Base-by-base conservation (phyloP, 2,888 invertebrate genomes). In the Aphrophora alni region DNA sequence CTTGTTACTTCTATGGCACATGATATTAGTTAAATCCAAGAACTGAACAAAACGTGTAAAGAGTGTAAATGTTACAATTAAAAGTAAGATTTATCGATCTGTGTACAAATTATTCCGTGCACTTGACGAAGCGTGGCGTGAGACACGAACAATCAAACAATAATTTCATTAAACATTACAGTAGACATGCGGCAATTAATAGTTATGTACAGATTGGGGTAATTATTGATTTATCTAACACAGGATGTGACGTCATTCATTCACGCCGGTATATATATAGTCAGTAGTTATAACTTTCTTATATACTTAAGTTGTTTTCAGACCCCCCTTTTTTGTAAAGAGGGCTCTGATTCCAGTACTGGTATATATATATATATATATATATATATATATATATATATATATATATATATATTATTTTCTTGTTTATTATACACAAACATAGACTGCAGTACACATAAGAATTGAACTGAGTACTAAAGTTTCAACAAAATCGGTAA, bases 111-210 rank as follows among this genome's bases (percentile, higher is more conserved):
- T 59, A 59, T 21, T 21, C 21, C 59, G 59, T 44, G 44, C 44
- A 14, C 2, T 44, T 44, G 44, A 2, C 44, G 44, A 44, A 59
- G 59, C 21, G 59, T 59, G 59, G 21, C 5, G 21, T 59, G 59
- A 3, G 7, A 21, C 59, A 59, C 59, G 59, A 59, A 59, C 59
- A 59, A 59, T 59, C 21, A 59, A 59, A 59, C 77, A 70, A 77
- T 77, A 77, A 77, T 77, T 77, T 77, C 77, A 77, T 77, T 77
- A 77, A 77, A 77, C 77, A 77, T 77, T 70, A 25, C 44, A 51
- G 44, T n/a, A 75, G 44, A 51, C 77, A 77, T 70, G 69, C 77
- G 33, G 33, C 59, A 77, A 77, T 77, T 77, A 77, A 77, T 4
- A 69, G 38, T 70, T 38, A n/a, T 25, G 25, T 51, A 75, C 44